Evolutionary conservation across 2,888 invertebrate genomes (phyloP), one percentile per base, ranked within the genome.

Genomic region (Gerris lacustris): DNA sequence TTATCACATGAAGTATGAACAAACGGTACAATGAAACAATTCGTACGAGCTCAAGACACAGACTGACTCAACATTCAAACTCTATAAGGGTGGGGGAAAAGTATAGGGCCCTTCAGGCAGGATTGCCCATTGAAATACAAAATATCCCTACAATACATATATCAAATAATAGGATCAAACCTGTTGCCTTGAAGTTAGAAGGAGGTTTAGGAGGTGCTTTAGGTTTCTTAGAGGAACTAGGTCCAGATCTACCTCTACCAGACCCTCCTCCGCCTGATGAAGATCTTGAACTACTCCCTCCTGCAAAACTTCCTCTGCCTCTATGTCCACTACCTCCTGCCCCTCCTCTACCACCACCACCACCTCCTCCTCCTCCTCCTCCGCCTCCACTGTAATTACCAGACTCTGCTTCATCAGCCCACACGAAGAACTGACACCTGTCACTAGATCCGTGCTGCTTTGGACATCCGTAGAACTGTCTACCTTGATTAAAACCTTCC

Each of bases 401-500:
- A n/a, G 7, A 18, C 9, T 68, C 63, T 6, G 18, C 64, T 2
- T 81, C 81, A 75, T 84, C 83, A 43, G 79, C 82, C 85, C 85
- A 85, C 74, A 82, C 79, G 77, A 85, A 85, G 78, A 84, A 85
- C 11, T 78, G 79, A 77, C 85, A 85, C 44, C 80, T 77, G 2
- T 78, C 80, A 43, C 79, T 7, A 4, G 9, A 11, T n/a, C 31
- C 77, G 31, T 72, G 70, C 9, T 70, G 71, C 78, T 89, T 88
- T 0, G 86, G 80, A 77, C 96, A 96, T 1, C 82, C 82, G 79
- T 87, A 92, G 81, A 96, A 96, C 67, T 84, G 83, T 17, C 91
- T 83, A 0, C 95, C 95, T 78, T 88, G 90, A 80, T 95, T 96
- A 0, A 89, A 88, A 0, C 92, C 92, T 66, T 92, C 91, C 80